Evolutionary conservation across 2,888 invertebrate genomes (phyloP).

Genomic region (Nomada fucata): DNA sequence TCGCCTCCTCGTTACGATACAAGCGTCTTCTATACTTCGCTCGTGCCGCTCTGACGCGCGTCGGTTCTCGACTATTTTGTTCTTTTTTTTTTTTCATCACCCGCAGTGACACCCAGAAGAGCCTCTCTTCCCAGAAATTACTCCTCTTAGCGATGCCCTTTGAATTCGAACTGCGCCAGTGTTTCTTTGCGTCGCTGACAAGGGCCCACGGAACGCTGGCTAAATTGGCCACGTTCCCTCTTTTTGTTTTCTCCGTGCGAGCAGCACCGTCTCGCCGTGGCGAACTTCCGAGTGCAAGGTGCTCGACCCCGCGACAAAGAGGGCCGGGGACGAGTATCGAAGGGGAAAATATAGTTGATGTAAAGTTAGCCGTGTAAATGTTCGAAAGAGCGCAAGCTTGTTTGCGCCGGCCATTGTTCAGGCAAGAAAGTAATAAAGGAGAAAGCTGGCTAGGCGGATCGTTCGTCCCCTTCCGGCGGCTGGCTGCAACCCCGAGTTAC

Average conservation of each 20-base stretch:
- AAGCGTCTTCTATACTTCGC: slow-evolving; percentile 6
- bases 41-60: not conserved
- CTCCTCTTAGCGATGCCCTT: not conserved
- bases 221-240: slow-evolving; percentile 12
- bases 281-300: slow-evolving; percentile 33
- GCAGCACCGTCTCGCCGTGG: slow-evolving; percentile 12
- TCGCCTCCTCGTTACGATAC: not conserved
- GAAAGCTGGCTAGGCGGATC: not conserved
- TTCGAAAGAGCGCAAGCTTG: not conserved
- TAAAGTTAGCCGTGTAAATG: slow-evolving; percentile 28
- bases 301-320: not conserved
- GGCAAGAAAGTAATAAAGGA: slow-evolving; percentile 39
- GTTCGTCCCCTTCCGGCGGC: not conserved
- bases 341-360: not conserved
- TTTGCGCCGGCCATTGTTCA: slow-evolving; percentile 1
- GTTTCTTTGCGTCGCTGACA: not conserved
- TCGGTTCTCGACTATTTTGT: not conserved
- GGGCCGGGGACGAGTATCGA: not conserved
- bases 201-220: not conserved
- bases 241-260: not conserved
- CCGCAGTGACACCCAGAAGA: not conserved
- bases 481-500: slow-evolving; percentile 21
- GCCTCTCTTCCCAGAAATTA: not conserved
- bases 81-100: not conserved
- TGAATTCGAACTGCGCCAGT: not conserved